Percentiles rank a stretch among this genome's conserved stretches.
Evolutionary conservation across 1,140 invertebrate species (phyloP).

Genomic region (Bombus turneri): DNA sequence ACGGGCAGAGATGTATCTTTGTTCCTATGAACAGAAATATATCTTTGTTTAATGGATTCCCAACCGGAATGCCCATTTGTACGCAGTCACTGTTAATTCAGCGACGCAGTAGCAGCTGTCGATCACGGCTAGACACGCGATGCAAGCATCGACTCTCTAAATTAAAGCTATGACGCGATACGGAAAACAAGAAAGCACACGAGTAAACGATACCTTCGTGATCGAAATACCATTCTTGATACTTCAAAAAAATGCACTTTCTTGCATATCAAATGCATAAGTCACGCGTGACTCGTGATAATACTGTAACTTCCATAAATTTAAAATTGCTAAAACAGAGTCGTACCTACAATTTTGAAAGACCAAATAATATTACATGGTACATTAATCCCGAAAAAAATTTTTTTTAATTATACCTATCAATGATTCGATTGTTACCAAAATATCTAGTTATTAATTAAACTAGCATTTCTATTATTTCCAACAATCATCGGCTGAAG

Average conservation of each 20-base stretch:
- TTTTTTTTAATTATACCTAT: not conserved
- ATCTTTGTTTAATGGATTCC: not conserved
- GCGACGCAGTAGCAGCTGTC: constrained; percentile 19
- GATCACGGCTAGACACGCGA: constrained; percentile 35
- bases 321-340: no score
- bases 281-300: no score
- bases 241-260: not conserved
- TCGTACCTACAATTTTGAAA: no score
- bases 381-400: no score
- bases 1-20: no score
- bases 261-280: not conserved
- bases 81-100: constrained; percentile 21
- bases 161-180: constrained; percentile 29
- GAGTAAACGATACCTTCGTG: not conserved
- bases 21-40: not conserved
- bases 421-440: not conserved
- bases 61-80: not conserved
- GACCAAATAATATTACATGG: no score
- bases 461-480: not conserved
- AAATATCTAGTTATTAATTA: not conserved
- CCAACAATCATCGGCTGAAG: no score
- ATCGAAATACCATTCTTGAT: not conserved
- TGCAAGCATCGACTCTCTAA: constrained; percentile 17
- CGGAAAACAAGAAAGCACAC: not conserved
- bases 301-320: no score